A percentile compares a stretch with the other conserved stretches of the same genome.
These are phyloP conservation scores for Motacilla tschutschensis DNA, from an alignment of 2,113 vertebrate genomes.

Conservation along the genomic window DNA sequence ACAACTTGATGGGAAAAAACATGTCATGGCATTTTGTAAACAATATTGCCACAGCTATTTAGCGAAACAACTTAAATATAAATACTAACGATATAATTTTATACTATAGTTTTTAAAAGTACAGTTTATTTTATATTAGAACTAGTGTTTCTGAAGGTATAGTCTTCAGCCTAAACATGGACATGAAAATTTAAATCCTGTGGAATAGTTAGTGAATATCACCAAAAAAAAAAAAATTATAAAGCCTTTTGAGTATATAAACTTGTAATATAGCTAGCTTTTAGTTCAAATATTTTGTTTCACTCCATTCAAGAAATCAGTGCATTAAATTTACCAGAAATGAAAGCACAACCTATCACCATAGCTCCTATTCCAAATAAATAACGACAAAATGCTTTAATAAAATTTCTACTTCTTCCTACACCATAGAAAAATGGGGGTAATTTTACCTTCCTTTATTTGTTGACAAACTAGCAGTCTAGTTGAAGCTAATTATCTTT, in stretches of 20 bases:
- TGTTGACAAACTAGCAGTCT: not conserved
- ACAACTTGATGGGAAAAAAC: not conserved
- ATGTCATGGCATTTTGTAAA: not conserved
- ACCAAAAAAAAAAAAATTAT: not conserved
- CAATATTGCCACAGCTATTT: not conserved
- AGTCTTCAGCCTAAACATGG: not conserved
- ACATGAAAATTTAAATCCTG: not conserved
- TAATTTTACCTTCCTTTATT: not conserved
- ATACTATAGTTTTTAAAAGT: not conserved
- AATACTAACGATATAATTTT: not conserved
- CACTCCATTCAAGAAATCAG: not conserved
- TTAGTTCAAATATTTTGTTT: not conserved
- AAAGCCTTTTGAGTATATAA: not conserved
- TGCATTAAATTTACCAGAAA: not conserved
- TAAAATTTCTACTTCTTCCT: not conserved
- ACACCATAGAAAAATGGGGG: not conserved
- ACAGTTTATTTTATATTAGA: not conserved
- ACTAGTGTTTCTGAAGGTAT: not conserved
- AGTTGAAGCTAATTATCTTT: not conserved
- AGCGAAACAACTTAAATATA: not conserved
- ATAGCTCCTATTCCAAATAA: not conserved
- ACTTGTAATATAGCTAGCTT: not conserved
- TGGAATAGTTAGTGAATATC: not conserved
- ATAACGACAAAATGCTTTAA: not conserved
- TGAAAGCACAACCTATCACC: not conserved